A percentile compares a stretch with the other conserved stretches of the same genome.
Conservation (phyloP, 2,113 vertebrate species). For the Electrona antarctica region DNA sequence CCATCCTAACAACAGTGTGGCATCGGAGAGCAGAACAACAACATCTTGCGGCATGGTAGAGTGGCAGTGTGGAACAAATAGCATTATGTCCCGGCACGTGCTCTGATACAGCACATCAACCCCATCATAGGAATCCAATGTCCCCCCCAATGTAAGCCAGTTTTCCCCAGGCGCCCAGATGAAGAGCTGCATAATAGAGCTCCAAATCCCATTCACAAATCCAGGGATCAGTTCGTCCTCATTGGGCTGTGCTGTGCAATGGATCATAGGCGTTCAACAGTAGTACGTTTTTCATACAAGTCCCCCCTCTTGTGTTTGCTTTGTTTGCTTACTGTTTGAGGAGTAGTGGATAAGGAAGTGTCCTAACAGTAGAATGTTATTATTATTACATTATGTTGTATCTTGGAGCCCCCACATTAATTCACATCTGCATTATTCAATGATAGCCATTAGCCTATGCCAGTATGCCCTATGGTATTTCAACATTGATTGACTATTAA, state of each 20-base stretch:
- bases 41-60: conserved; percentile 63
- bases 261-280: conserved; percentile 31
- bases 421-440: background rate
- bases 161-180: conserved; percentile 47
- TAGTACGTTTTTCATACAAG: conserved; percentile 57
- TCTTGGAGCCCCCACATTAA: conserved; percentile 49
- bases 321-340: conserved; percentile 58
- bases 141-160: conserved; percentile 43
- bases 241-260: conserved; percentile 40
- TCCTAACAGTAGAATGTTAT: conserved; percentile 36
- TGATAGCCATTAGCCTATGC: background rate
- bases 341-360: conserved; percentile 51
- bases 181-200: conserved; percentile 52
- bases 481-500: conserved; percentile 24
- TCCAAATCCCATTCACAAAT: conserved; percentile 65
- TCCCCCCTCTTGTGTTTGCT: conserved; percentile 37
- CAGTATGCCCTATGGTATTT: background rate
- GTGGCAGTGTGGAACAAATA: conserved; percentile 71
- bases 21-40: conserved; percentile 54
- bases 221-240: conserved; percentile 67
- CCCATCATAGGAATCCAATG: conserved; percentile 65
- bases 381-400: conserved; percentile 33
- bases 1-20: conserved; percentile 52
- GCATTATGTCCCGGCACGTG: conserved; percentile 67
- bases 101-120: conserved; percentile 71